Base-by-base conservation (phyloP, 2,113 vertebrate species). In the Paratilapia polleni region DNA sequence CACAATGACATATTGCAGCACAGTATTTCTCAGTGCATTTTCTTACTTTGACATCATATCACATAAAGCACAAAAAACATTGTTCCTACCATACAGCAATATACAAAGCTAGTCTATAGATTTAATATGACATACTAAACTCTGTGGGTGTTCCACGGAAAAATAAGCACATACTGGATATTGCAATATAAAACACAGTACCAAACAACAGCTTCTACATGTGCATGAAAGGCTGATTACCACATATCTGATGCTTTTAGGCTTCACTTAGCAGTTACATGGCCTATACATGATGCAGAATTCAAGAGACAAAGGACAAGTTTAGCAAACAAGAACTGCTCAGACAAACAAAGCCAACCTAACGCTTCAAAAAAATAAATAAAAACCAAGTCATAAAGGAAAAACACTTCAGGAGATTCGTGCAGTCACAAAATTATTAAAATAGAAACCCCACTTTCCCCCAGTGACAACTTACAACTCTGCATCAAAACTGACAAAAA, bases 1-100 rank as follows among this genome's bases (percentile, higher is more conserved):
- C 85, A 93, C 89, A 87, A 88, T 77, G 59, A 87, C 87, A 78
- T 66, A 83, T 88, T 86, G 89, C 93, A 91, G 89, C 83, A 80
- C 86, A 78, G 88, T 62, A 87, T 75, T 90, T 87, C 81, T 93
- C 88, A 93, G 91, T 94, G 91, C 90, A 93, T 91, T 89, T 90
- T 89, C 87, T 93, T 76, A 91, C 85, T 91, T 93, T 90, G 90
- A 93, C 94, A 93, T 92, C 88, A 94, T 91, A 86, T 90, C 91
- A 94, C 87, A 92, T 78, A 84, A 89, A 92, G 83, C 91, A 95
- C 83, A 7, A 89, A 92, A 86, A 88, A 90, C 87, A 86, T 87
- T 81, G 31, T 84, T 90, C 76, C 84, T 88, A 93, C 82, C 58
- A 70, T 81, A 92, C 78, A 92, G 85, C 63, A 76, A 91, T 90